A percentile compares a stretch with the other conserved stretches of the same genome.
Evolutionary conservation across 2,797 vertebrate genomes (phyloP).

Genomic region (Gallinago nigripennis): DNA sequence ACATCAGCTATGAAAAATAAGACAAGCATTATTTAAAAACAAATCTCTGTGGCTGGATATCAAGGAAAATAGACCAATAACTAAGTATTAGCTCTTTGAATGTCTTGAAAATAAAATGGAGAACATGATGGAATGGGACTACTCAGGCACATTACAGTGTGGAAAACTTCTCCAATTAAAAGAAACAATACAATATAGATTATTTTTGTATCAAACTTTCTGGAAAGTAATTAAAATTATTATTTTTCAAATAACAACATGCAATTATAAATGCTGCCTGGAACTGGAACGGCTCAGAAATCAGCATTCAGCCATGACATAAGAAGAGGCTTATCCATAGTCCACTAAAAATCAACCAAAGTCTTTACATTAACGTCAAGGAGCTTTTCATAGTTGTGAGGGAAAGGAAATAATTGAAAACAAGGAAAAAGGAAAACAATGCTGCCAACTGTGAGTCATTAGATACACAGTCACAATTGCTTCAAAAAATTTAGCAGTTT

Average conservation of each 20-base stretch:
- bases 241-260: slow-evolving; percentile 6
- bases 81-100: not conserved
- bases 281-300: slow-evolving; percentile 19
- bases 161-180: slow-evolving; percentile 6
- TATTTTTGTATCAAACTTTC: not conserved
- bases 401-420: not conserved
- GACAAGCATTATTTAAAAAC: slow-evolving; percentile 4
- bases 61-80: not conserved
- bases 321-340: not conserved
- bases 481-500: not conserved
- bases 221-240: slow-evolving; percentile 32
- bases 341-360: not conserved
- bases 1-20: slow-evolving; percentile 44
- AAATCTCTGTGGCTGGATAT: not conserved
- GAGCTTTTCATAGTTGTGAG: not conserved
- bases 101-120: not conserved
- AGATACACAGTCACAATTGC: not conserved
- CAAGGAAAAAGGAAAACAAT: not conserved
- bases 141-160: not conserved
- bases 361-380: not conserved
- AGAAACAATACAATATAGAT: slow-evolving; percentile 4
- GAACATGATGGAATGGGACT: not conserved
- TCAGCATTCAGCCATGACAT: slow-evolving; percentile 20
- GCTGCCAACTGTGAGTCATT: not conserved
- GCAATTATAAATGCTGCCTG: slow-evolving; percentile 19